Evolutionary conservation across 2,113 vertebrate species (phyloP), one percentile per base, ranked within the genome.

Genomic region (Dendropsophus ebraccatus): DNA sequence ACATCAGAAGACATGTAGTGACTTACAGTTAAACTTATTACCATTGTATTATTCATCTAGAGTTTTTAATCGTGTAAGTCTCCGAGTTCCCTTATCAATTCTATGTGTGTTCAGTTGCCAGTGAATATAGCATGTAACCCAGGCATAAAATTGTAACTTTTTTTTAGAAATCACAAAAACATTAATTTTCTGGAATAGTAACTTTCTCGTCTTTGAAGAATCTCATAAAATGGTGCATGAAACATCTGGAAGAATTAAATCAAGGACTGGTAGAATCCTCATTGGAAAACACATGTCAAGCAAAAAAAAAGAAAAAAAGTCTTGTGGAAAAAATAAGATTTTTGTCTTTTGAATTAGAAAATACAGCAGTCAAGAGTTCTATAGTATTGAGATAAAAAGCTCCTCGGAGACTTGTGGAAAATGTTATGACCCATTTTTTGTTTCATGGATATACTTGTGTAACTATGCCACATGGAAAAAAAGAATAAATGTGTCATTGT

Each of bases 201-300:
- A 81, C 75, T 89, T 81, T 78, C 88, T n/a, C 28, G 87, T 87
- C 90, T 92, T 92, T 92, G 90, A 91, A 91, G 89, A 90, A 87
- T 7, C 75, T 91, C 85, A 91, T 91, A 91, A 90, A 88, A 91
- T 87, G 81, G 87, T 88, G 88, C 88, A 90, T 90, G 88, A 90
- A 92, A 92, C 91, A 92, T 91, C 91, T 92, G 91, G 92, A 92
- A 91, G 91, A 88, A 91, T 91, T 92, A 91, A 92, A 91, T 91
- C 92, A 91, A 91, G 90, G 88, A 72, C 83, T 90, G 89, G 88
- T 91, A 81, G 89, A 90, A 92, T 91, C 90, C 91, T 88, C 91
- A 84, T 82, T 88, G 84, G 90, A 88, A 85, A 90, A 88, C 88
- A 90, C 88, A 90, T 90, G 91, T 91, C 90, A 90, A 91, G 88